phyloP scores from a whole-genome alignment of 2,113 vertebrate genomes.

The Pollachius pollachius region DNA sequence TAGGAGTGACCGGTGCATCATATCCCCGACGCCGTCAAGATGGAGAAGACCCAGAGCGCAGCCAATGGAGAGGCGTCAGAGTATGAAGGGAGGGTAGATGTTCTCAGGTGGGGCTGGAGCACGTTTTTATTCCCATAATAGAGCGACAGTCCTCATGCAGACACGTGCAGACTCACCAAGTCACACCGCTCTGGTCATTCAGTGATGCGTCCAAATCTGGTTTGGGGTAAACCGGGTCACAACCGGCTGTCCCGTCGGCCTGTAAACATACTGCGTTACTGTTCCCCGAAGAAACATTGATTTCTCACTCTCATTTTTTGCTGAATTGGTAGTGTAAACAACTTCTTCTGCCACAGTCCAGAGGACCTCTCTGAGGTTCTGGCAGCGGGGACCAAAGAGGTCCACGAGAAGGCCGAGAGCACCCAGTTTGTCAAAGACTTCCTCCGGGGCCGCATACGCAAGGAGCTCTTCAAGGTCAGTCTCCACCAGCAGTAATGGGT shows the following conservation, averaged over 20 bases:
- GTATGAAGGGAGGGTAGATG: conserved; percentile 46
- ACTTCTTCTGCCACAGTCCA: conserved; percentile 62
- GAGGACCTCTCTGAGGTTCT: conserved; percentile 91
- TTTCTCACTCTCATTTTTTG: too few species aligned
- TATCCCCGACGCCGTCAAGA: conserved; percentile 34
- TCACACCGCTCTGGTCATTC: too few species aligned
- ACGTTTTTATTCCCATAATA: too few species aligned
- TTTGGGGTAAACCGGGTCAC: background rate
- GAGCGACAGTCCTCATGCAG: too few species aligned
- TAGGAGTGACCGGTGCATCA: conserved; percentile 13
- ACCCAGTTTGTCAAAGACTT: conserved; percentile 96
- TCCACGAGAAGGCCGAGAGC: conserved; percentile 90
- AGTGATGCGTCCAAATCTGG: too few species aligned
- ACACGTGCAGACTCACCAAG: too few species aligned
- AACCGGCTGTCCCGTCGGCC: too few species aligned
- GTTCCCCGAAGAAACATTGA: too few species aligned
- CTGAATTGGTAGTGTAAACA: too few species aligned
- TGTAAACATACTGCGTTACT: too few species aligned
- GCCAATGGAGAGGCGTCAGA: conserved; percentile 50
- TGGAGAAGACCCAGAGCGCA: conserved; percentile 41
- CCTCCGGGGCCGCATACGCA: conserved; percentile 86
- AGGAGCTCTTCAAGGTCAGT: conserved; percentile 91
- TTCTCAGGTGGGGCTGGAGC: conserved; percentile 45
- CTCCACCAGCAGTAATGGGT: background rate
- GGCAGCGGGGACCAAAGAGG: conserved; percentile 91